These are phyloP conservation scores for Ceratina australensis DNA, from an alignment of 1,140 invertebrate species.

Conservation along the genomic window DNA sequence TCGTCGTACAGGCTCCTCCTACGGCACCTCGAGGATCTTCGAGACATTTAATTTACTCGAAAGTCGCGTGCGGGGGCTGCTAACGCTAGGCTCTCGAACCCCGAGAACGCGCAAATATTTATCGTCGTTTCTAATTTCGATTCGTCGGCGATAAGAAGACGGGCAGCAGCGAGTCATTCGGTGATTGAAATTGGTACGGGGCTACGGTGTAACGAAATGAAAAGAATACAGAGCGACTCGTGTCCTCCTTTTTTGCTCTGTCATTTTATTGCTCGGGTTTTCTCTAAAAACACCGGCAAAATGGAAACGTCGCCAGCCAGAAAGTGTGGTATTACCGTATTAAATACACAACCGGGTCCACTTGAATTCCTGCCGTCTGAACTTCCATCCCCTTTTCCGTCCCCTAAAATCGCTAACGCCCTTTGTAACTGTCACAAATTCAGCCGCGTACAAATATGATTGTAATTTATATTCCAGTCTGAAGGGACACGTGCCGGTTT, in stretches of 20 bases:
- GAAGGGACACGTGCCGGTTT: no score
- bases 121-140: constrained; percentile 14
- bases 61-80: background rate
- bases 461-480: no score
- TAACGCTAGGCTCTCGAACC: background rate
- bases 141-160: background rate
- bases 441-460: no score
- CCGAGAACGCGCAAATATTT: constrained; percentile 14
- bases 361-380: background rate
- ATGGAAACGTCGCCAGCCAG: constrained; percentile 22
- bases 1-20: background rate
- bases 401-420: background rate
- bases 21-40: background rate
- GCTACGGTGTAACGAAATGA: constrained; percentile 11
- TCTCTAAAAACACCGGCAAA: constrained; percentile 34
- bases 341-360: constrained; percentile 20
- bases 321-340: constrained; percentile 16
- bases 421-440: no score
- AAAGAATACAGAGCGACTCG: constrained; percentile 30
- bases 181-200: no score
- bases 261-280: background rate
- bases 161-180: no score
- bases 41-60: background rate
- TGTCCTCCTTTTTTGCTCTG: no score
- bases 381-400: background rate